These are phyloP conservation scores for Oligia latruncula DNA, from an alignment of 2,888 invertebrate species.

Conservation along the genomic window DNA sequence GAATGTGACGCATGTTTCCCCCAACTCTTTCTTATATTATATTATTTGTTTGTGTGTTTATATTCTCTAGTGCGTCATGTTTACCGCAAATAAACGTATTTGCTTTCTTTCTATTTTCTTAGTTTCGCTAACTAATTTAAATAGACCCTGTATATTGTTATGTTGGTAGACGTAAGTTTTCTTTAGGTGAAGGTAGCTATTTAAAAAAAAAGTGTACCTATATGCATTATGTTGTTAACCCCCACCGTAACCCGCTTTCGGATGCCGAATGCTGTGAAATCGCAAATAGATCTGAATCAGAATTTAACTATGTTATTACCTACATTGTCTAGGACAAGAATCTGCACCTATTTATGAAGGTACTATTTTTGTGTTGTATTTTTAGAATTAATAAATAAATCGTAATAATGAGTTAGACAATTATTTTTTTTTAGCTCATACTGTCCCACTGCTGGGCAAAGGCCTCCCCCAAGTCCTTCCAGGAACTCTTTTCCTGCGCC, in stretches of 20 bases:
- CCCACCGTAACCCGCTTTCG: neutral
- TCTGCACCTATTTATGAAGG: neutral
- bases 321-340: neutral
- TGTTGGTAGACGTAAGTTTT: neutral
- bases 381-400: slow-evolving; percentile 3
- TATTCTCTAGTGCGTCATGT: too few species aligned
- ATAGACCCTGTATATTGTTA: neutral
- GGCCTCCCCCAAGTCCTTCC: too few species aligned
- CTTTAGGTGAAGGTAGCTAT: slow-evolving; percentile 6
- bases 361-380: slow-evolving; percentile 2
- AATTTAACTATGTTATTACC: neutral
- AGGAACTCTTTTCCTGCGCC: too few species aligned
- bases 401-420: neutral
- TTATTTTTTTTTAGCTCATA: too few species aligned
- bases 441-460: too few species aligned
- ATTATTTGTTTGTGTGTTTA: too few species aligned
- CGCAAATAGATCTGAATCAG: slow-evolving; percentile 17
- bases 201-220: neutral
- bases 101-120: too few species aligned
- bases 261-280: neutral
- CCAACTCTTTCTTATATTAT: too few species aligned
- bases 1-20: too few species aligned
- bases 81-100: too few species aligned
- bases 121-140: too few species aligned
- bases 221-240: neutral